Conservation (phyloP, 2,113 vertebrate species). For the Bubo bubo region DNA sequence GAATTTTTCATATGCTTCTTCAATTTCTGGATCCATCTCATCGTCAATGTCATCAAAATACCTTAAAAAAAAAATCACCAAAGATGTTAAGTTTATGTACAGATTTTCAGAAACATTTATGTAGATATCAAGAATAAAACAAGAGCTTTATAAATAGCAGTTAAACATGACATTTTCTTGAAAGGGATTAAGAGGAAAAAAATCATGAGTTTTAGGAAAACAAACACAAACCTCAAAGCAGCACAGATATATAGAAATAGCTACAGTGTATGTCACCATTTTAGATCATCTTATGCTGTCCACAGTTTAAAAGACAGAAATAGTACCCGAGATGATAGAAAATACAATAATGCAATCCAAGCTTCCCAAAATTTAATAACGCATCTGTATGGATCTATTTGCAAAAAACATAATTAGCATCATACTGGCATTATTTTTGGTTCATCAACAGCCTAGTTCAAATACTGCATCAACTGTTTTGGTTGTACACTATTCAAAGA, state of each 20-base stretch:
- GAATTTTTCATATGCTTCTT: conserved; percentile 95
- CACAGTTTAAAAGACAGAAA: neutral
- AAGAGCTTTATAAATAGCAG: neutral
- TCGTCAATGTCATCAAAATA: conserved; percentile 85
- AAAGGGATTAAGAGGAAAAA: neutral
- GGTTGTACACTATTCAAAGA: neutral
- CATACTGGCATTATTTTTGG: neutral
- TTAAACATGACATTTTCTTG: neutral
- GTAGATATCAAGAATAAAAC: neutral
- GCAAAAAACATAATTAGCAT: neutral
- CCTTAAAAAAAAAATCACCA: conserved; percentile 49
- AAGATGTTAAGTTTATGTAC: neutral
- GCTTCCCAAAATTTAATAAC: neutral
- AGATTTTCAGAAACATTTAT: neutral
- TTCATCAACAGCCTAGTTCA: neutral
- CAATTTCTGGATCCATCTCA: conserved; percentile 96
- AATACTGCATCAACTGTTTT: neutral
- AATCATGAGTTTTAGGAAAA: neutral
- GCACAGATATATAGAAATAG: neutral
- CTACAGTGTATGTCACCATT: neutral
- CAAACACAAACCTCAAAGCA: neutral
- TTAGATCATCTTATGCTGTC: neutral
- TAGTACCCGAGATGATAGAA: neutral
- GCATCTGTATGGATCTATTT: neutral
- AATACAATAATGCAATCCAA: neutral